Evolutionary conservation across 2,888 invertebrate species (phyloP), one percentile per base, ranked within the genome.

Genomic region (Agriotes lineatus): DNA sequence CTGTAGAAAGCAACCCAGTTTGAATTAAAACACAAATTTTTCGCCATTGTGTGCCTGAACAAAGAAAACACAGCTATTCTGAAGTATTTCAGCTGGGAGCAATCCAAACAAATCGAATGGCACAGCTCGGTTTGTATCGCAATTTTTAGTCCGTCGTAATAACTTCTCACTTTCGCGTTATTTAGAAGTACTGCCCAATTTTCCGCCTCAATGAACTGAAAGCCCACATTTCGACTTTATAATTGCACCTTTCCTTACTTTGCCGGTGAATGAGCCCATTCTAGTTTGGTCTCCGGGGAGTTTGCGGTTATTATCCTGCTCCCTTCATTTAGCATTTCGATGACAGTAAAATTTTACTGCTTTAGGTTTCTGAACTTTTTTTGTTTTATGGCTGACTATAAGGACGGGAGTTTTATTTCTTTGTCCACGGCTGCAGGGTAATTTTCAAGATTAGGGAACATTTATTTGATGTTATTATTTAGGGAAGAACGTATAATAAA

Each of bases 181-280:
- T 42, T 42, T 42, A 12, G 18, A 42, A 42, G 16, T 42, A 12
- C 42, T 42, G 42, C 42, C 18, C 42, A 42, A 42, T 42, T 42
- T 42, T 42, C 42, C 9, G 9, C 42, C 42, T 18, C 42, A 18
- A 42, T 9, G 42, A 42, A 18, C 14, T 37, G 37, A 37, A 42
- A 42, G n/a, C 42, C 42, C 42, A 42, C 42, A 42, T 42, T 42
- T 42, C 42, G 42, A 42, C 42, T 42, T 42, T 42, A 18, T 42
- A 42, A 42, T 42, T 42, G 42, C 18, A 42, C 42, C 42, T 42
- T 42, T 18, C 16, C 14, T 42, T 42, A 18, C 42, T 39, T 39
- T 6, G 39, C 7, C 1, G 14, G 6, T 39, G 39, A 39, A 39
- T 14, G 39, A 9, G 35, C 35, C 35, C 6, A 35, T 35, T 39